Evolutionary conservation across 2,113 vertebrate genomes (phyloP), one percentile per base, ranked within the genome.

Genomic region (Mirounga angustirostris): DNA sequence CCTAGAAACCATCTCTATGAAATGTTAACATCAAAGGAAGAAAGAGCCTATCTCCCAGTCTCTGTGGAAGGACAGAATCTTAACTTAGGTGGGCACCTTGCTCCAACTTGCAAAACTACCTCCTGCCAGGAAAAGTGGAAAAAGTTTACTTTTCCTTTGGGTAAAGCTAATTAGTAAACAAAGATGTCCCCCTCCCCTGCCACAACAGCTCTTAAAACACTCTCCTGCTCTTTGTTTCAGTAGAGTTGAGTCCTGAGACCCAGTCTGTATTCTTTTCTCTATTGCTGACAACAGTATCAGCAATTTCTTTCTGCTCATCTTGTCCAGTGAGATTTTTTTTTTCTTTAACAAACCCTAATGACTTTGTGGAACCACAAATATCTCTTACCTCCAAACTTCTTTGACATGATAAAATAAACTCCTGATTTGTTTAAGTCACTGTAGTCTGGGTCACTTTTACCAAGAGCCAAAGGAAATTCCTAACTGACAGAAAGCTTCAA

Each of bases 301-400:
- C 24, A 24, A 33, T n/a, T 91, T 93, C 46, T 86, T 16, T 79
- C 36, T 61, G 6, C 15, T 81, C 30, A 19, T 79, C 24, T 83
- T 73, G 36, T 40, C 74, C n/a, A 33, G 6, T 58, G 24, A 26
- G 4, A 24, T 71, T 86, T 90, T 86, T 36, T 82, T 92, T 94
- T 89, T 30, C 40, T 92, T 92, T 90, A 89, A 85, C 15, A 83
- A 86, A 86, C 67, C 61, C 26, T 33, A 63, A 65, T 61, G 71
- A 63, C 19, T 90, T 50, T 74, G 40, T 80, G 43, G 10, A 73
- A 43, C 18, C 54, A 87, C 67, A 94, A 24, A 18, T n/a, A 50
- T 85, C 14, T 76, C 58, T 73, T 33, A 50, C 21, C n/a, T 21
- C 8, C 21, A 80, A 7, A 63, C 12, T 80, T 91, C 43, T 65